Evolutionary conservation across 2,888 invertebrate genomes (phyloP), one percentile per base, ranked within the genome.

Genomic region (Dicranocentrus wangi): DNA sequence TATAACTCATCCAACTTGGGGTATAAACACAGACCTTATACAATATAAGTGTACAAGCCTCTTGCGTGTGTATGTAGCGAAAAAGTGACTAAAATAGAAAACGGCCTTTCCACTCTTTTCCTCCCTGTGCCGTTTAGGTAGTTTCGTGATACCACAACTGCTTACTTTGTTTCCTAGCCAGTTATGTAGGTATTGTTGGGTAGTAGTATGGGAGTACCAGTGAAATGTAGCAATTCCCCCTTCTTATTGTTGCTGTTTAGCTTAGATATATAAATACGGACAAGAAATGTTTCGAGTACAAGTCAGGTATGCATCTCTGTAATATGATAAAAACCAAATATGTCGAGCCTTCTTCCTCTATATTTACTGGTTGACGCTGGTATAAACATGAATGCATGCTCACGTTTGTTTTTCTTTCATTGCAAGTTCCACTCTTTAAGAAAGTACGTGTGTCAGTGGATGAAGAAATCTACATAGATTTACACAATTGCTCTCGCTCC

Each of bases 1-100:
- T 63, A 63, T 63, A 72, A 23, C 63, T 72, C 63, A 51, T 63
- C 61, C 21, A 42, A 25, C 32, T 42, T 39, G n/a, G 5, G 32
- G n/a, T 68, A 69, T 19, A 25, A 43, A 68, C 32, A n/a, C n/a
- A n/a, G n/a, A n/a, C n/a, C n/a, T n/a, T 32, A 69, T 1, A 55
- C 10, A 69, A 1, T 3, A 17, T 55, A 3, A 47, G 19, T 55
- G 55, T 19, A 5, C 10, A 23, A 17, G 32, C 69, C 2, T 27
- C 39, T 47, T 17, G 28, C 17, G 61, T 61, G 32, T 55, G 23
- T 23, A 42, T 55, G 25, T 32, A 42, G 13, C 23, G 10, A 47
- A 66, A n/a, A 53, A 69, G 42, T 58, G 47, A 21, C 43, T 10
- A 61, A 71, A 71, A 71, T 71, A 71, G 61, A 71, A 60, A 71